These are phyloP conservation scores for Argyrosomus regius DNA, from an alignment of 2,797 vertebrate genomes.

Conservation along the genomic window DNA sequence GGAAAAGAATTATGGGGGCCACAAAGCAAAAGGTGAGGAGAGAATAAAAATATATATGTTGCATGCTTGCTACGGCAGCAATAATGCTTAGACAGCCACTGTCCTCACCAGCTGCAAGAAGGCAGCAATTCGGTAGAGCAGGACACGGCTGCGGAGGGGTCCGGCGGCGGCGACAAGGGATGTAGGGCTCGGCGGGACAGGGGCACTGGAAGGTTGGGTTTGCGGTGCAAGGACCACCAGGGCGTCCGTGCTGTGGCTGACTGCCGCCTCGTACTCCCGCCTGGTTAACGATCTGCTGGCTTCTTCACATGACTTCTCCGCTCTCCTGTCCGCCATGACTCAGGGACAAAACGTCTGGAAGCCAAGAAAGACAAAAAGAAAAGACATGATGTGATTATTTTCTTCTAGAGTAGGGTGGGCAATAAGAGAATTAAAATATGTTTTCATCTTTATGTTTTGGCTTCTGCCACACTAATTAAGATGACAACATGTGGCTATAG, in stretches of 20 bases:
- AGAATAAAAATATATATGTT: not conserved
- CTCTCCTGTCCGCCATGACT: slow-evolving; percentile 99
- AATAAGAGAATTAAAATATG: not conserved
- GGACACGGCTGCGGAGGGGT: slow-evolving; percentile 92
- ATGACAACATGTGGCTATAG: not conserved
- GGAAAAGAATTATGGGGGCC: not conserved
- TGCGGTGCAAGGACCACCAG: slow-evolving; percentile 92
- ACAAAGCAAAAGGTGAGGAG: not conserved
- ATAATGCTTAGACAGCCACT: not conserved
- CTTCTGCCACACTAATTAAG: not conserved
- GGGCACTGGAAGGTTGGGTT: slow-evolving; percentile 84
- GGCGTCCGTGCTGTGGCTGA: slow-evolving; percentile 95
- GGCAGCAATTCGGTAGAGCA: slow-evolving; percentile 96
- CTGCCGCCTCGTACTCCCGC: slow-evolving; percentile 95
- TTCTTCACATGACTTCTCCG: slow-evolving; percentile 99
- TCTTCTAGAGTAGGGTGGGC: not conserved
- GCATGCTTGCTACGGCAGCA: not conserved
- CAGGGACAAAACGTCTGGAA: slow-evolving; percentile 95
- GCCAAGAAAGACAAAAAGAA: not conserved
- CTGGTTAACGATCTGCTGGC: slow-evolving; percentile 95
- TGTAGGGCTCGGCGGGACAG: slow-evolving; percentile 83
- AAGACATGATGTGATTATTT: not conserved
- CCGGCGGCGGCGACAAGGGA: slow-evolving; percentile 70
- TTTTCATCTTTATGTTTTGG: not conserved
- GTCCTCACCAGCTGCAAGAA: slow-evolving; percentile 95